phyloP scores from a whole-genome alignment of 2,113 vertebrate genomes.

The Benitochromis conjunctus region DNA sequence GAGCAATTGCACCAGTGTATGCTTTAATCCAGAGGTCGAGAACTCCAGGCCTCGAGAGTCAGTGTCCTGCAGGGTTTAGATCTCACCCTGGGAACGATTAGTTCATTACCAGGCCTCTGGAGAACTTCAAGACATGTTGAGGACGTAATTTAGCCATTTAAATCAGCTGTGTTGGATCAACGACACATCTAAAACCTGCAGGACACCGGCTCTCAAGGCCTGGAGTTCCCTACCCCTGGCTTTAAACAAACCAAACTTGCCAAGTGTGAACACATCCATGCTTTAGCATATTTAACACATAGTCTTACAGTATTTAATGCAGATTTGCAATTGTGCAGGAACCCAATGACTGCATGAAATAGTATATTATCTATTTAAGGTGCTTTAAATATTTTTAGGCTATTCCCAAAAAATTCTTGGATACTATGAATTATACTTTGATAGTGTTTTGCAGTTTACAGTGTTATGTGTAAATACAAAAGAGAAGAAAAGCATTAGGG shows the following conservation, averaged over 20 bases:
- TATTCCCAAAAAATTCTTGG: not conserved
- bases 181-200: not conserved
- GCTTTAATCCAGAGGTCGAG: not conserved
- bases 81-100: rapidly evolving
- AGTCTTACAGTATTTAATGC: not conserved
- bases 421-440: not conserved
- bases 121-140: not conserved
- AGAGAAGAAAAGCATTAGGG: not conserved
- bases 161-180: not conserved
- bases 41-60: not conserved
- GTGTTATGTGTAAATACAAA: not conserved
- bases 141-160: rapidly evolving
- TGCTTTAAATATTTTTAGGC: not conserved
- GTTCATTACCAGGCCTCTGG: not conserved
- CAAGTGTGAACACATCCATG: not conserved
- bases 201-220: not conserved
- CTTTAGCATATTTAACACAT: not conserved
- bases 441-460: not conserved
- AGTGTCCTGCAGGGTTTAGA: not conserved
- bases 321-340: not conserved
- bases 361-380: not conserved
- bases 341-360: not conserved
- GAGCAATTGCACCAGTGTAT: not conserved
- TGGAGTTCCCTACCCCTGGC: not conserved
- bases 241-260: not conserved